Percentiles rank a stretch among this genome's conserved stretches.
These are phyloP conservation scores for Drosophila obscura DNA, from an alignment of 1,140 invertebrate genomes.

Conservation along the genomic window DNA sequence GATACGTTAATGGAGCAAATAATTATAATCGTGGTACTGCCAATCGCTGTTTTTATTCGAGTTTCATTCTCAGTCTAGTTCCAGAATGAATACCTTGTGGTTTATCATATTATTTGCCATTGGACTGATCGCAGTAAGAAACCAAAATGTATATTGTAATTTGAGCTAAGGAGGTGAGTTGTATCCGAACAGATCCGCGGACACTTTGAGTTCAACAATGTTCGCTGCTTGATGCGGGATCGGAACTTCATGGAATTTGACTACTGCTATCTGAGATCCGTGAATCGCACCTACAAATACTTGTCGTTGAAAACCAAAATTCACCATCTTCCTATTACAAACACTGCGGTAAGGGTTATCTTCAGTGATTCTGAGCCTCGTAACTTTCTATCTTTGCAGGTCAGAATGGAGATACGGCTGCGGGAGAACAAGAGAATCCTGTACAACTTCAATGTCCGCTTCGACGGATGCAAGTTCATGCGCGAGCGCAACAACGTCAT, in stretches of 20 bases:
- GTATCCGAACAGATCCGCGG: constrained; percentile 22
- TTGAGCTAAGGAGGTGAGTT: not conserved
- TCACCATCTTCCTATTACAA: constrained; percentile 20
- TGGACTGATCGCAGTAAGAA: constrained; percentile 23
- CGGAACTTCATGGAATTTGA: constrained; percentile 28
- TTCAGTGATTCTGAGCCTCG: not conserved
- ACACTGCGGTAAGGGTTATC: constrained; percentile 16
- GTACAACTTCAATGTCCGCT: constrained; percentile 21
- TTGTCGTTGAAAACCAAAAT: constrained; percentile 19
- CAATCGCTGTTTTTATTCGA: not conserved
- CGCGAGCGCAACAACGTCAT: constrained; percentile 45
- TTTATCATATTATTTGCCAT: constrained; percentile 10
- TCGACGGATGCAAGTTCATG: constrained; percentile 49
- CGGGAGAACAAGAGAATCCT: constrained; percentile 37
- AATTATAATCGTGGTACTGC: too few species aligned
- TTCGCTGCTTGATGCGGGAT: constrained; percentile 21
- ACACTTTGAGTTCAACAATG: constrained; percentile 54
- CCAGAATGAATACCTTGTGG: constrained; percentile 15
- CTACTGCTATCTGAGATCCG: constrained; percentile 45
- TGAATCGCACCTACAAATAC: constrained; percentile 64
- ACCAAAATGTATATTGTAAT: not conserved
- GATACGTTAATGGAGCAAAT: too few species aligned
- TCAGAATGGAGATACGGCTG: constrained; percentile 10
- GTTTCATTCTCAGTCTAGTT: not conserved
- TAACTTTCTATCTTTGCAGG: constrained; percentile 12